Evolutionary conservation across 2,113 vertebrate genomes (phyloP).

Genomic region (Syrrhaptes paradoxus): DNA sequence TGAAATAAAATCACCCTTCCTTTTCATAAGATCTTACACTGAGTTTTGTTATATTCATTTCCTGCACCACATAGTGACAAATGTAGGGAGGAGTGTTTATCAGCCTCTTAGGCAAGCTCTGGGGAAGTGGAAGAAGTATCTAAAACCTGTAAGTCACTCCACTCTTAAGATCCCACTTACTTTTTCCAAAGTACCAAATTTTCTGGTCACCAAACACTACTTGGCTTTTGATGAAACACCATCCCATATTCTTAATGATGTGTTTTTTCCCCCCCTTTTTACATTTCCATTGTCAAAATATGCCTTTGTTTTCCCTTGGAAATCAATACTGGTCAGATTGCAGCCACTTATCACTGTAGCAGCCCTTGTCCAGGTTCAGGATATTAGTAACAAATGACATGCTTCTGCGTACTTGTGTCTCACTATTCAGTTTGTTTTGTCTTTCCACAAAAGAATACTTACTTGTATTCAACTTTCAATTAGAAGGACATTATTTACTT

Average conservation of each 20-base stretch:
- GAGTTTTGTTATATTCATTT: background rate
- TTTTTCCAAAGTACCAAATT: background rate
- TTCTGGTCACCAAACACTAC: background rate
- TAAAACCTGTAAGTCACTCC: background rate
- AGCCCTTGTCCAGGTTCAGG: background rate
- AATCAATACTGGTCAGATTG: background rate
- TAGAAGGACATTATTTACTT: background rate
- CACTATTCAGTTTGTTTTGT: background rate
- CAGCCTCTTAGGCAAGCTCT: background rate
- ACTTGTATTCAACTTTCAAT: background rate
- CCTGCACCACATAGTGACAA: background rate
- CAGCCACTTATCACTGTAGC: background rate
- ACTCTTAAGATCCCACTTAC: background rate
- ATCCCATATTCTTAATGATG: background rate
- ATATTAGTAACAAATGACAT: background rate
- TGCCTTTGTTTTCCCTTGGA: background rate
- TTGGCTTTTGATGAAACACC: background rate
- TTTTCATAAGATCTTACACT: background rate
- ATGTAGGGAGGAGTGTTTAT: rapidly evolving
- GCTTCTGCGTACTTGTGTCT: background rate
- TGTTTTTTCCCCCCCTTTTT: background rate
- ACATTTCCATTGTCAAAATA: background rate
- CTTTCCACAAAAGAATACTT: background rate
- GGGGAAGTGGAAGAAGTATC: background rate
- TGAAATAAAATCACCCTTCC: background rate